Percentiles rank a stretch among this genome's conserved stretches.
Conservation (phyloP, 1,140 invertebrate genomes). For the Macrobrachium rosenbergii region DNA sequence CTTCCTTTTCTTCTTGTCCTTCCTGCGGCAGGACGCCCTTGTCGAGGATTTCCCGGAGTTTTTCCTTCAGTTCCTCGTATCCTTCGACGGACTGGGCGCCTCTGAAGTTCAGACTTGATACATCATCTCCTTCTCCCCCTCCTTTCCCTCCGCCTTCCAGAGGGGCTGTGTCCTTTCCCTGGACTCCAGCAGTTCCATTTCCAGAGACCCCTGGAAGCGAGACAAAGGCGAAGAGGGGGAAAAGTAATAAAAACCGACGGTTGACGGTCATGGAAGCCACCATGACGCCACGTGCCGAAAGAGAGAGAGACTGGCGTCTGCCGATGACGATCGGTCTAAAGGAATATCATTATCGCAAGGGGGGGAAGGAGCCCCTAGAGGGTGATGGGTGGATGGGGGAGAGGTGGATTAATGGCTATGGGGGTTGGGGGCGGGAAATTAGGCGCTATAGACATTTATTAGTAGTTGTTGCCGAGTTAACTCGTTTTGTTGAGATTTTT, state of each 20-base stretch:
- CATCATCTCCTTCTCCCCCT: too few species aligned
- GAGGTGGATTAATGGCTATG: neutral
- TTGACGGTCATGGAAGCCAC: neutral
- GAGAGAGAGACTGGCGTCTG: neutral
- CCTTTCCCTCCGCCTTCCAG: neutral
- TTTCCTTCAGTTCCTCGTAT: constrained; percentile 34
- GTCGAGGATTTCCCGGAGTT: constrained; percentile 12
- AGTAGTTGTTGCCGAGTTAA: too few species aligned
- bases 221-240: neutral
- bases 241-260: neutral
- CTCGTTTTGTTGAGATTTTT: too few species aligned
- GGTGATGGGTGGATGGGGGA: neutral
- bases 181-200: neutral
- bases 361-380: neutral
- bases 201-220: neutral
- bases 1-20: too few species aligned
- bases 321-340: neutral
- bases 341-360: neutral
- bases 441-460: too few species aligned
- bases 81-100: too few species aligned
- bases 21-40: too few species aligned
- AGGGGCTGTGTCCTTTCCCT: neutral
- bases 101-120: too few species aligned
- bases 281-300: neutral
- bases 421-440: too few species aligned